Percentiles rank a stretch among this genome's conserved stretches.
These are phyloP conservation scores for Drosophila elegans DNA, from an alignment of 1,140 invertebrate genomes.

Conservation along the genomic window DNA sequence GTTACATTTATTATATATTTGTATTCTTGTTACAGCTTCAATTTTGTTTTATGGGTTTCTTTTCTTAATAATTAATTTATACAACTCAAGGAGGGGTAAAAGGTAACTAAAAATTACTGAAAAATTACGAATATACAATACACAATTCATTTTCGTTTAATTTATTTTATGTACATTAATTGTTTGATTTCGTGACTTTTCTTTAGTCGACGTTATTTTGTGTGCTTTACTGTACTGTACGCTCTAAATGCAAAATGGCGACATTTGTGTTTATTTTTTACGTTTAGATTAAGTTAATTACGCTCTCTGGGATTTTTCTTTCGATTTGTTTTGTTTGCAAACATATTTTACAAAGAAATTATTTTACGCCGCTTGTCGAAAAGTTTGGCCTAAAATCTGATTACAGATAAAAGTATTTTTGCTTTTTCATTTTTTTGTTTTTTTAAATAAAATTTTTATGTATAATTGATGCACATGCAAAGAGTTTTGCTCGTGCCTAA, in stretches of 20 bases:
- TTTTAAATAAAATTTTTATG: conserved; percentile 72
- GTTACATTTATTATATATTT: conserved; percentile 43
- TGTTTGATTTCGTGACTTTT: conserved; percentile 26
- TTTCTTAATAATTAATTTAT: conserved; percentile 67
- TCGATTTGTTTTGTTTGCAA: conserved; percentile 47
- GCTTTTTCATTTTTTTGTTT: conserved; percentile 41
- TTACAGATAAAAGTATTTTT: conserved; percentile 53
- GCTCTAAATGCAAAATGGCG: conserved; percentile 83
- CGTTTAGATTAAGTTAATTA: conserved; percentile 55
- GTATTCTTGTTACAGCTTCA: conserved; percentile 48
- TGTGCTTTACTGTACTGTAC: conserved; percentile 56
- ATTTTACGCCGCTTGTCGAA: conserved; percentile 77
- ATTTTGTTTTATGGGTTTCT: conserved; percentile 30
- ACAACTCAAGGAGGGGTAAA: conserved; percentile 51
- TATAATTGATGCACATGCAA: conserved; percentile 47
- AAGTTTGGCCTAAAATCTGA: conserved; percentile 73
- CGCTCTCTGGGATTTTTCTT: conserved; percentile 46
- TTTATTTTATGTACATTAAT: conserved; percentile 47
- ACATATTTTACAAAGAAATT: conserved; percentile 80
- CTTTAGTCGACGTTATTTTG: conserved; percentile 12
- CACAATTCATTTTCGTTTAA: conserved; percentile 32
- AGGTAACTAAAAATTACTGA: conserved; percentile 35
- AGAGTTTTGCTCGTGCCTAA: conserved; percentile 63
- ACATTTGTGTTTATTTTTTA: conserved; percentile 69
- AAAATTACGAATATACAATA: conserved; percentile 55